Percentiles rank a stretch among this genome's conserved stretches.
phyloP scores from a whole-genome alignment of 2,888 invertebrate species.

The Marronus borbonicus region DNA sequence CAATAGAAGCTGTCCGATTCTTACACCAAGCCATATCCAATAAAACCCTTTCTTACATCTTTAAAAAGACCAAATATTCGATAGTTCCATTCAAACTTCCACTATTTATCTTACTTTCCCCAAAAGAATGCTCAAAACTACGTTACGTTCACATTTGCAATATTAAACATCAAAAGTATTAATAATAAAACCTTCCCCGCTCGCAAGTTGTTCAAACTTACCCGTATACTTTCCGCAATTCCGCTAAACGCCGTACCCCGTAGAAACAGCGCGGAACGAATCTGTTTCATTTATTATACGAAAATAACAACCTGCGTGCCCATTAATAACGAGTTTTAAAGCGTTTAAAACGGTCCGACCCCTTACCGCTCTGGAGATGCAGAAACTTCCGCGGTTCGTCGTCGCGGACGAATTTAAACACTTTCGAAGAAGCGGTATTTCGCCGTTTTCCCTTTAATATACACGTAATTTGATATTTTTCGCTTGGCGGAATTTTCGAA shows the following conservation, averaged over 20 bases:
- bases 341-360: constrained; percentile 14
- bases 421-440: constrained; percentile 5
- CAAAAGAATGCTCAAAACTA: too few relatives aligned
- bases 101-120: too few relatives aligned
- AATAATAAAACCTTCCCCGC: too few relatives aligned
- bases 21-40: too few relatives aligned
- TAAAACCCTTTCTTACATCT: too few relatives aligned
- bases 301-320: constrained; percentile 23
- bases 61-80: too few relatives aligned
- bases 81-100: too few relatives aligned
- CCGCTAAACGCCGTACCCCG: background rate
- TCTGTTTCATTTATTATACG: constrained; percentile 31
- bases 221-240: too few relatives aligned
- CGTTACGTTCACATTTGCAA: too few relatives aligned
- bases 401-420: constrained; percentile 3
- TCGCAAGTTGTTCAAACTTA: too few relatives aligned
- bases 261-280: constrained; percentile 12
- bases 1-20: too few relatives aligned
- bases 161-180: too few relatives aligned
- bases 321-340: constrained; percentile 37
- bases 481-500: background rate
- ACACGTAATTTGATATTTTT: constrained; percentile 10
- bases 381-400: constrained; percentile 10
- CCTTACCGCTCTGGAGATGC: background rate
- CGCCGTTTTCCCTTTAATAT: background rate